Evolutionary conservation across 2,797 vertebrate species (phyloP).

Genomic region (Eleutherodactylus coqui): DNA sequence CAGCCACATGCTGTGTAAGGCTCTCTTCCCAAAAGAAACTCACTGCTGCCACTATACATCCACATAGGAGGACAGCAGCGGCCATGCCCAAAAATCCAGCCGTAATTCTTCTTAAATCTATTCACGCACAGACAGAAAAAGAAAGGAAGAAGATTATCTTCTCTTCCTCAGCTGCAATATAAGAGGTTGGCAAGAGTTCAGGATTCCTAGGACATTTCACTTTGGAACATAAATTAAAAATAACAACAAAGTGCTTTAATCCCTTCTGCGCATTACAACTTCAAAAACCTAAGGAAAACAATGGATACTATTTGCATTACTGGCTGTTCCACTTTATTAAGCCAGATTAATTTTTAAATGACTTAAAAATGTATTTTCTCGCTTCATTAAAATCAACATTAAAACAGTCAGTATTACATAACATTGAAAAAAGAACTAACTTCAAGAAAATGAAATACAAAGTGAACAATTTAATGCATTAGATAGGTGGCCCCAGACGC

Average conservation of each 20-base stretch:
- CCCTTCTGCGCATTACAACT: slow-evolving; percentile 26
- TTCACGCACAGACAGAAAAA: slow-evolving; percentile 30
- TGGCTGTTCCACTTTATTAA: background rate
- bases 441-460: background rate
- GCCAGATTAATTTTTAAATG: background rate
- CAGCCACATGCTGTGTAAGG: slow-evolving; percentile 84
- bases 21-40: slow-evolving; percentile 89
- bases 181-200: slow-evolving; percentile 27
- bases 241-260: slow-evolving; percentile 36
- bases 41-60: slow-evolving; percentile 80
- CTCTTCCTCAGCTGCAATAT: background rate
- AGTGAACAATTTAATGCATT: background rate
- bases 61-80: slow-evolving; percentile 82
- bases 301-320: background rate
- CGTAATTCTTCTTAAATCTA: slow-evolving; percentile 83
- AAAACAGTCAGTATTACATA: background rate
- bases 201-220: slow-evolving; percentile 25
- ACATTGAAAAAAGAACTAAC: background rate
- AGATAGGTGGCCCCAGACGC: too few species aligned
- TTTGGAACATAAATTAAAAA: slow-evolving; percentile 33
- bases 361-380: background rate
- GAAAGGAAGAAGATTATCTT: background rate
- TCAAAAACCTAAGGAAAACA: slow-evolving; percentile 19
- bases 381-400: slow-evolving; percentile 29
- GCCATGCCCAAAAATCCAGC: slow-evolving; percentile 86